phyloP scores from a whole-genome alignment of 2,888 invertebrate genomes.

The Laothoe populi region DNA sequence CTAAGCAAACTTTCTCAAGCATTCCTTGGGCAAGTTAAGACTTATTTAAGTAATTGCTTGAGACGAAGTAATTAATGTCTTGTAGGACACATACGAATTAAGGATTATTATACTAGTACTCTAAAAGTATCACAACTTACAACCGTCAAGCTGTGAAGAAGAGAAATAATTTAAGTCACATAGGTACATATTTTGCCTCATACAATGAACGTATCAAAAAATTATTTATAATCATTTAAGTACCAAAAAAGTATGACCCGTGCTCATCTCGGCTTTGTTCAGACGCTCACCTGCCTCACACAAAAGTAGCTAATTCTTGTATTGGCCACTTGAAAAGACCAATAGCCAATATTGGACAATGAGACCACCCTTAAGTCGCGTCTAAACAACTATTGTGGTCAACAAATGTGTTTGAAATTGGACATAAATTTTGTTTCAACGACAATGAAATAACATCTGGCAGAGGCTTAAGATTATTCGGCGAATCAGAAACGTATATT shows the following conservation, averaged over 20 bases:
- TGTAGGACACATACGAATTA: no score
- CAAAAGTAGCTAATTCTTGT: constrained; percentile 66
- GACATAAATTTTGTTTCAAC: constrained; percentile 44
- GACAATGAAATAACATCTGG: constrained; percentile 28
- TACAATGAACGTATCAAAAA: constrained; percentile 3
- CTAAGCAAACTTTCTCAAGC: no score
- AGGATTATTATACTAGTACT: no score
- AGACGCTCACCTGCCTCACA: constrained; percentile 51
- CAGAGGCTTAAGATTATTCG: not conserved
- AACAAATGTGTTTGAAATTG: constrained; percentile 36
- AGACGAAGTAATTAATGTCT: no score
- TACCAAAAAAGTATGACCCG: constrained; percentile 44
- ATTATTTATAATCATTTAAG: constrained; percentile 2
- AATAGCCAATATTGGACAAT: constrained; percentile 41
- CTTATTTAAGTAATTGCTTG: no score
- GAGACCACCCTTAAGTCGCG: constrained; percentile 63
- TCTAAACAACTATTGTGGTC: constrained; percentile 63
- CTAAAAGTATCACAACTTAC: not conserved
- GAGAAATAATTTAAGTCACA: not conserved
- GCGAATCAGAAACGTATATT: not conserved
- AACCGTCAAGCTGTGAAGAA: not conserved
- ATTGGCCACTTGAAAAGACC: constrained; percentile 39
- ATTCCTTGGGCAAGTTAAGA: no score
- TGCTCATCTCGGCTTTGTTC: constrained; percentile 40
- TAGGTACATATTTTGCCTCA: not conserved